Evolutionary conservation across 2,797 vertebrate species (phyloP), one percentile per base, ranked within the genome.

Genomic region (Coccyzus lansbergi): DNA sequence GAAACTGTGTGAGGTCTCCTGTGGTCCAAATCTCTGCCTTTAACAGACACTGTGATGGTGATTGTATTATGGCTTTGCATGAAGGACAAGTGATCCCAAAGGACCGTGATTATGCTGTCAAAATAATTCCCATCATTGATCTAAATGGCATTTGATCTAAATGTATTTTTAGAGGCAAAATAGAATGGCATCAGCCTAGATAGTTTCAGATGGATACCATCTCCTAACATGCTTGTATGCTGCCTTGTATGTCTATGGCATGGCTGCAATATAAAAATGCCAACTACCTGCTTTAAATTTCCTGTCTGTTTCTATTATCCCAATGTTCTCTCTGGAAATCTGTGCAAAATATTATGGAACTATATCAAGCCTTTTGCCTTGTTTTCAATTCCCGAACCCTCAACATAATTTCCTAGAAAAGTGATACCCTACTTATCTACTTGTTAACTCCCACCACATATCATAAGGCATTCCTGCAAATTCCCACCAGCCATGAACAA

Each of bases 401-500:
- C 84, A 93, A 88, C 44, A 70, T 64, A 64, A 59, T 87, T 97
- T 97, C 93, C 86, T 87, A 78, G 92, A 91, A 94, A 95, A 97
- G 81, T 10, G 34, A 93, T 94, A 49, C 36, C 56, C 28, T 94
- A 67, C 85, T 93, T 96, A 96, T 93, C 91, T 94, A 25, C 95
- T 96, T 92, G 93, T 94, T 94, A 95, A 96, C 93, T 96, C 95
- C 60, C 90, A 65, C 72, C 52, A 46, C 19, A 49, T 83, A 93
- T 95, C 77, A 79, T 75, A 94, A 95, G 92, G 53, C 51, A 95
- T 95, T 96, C 81, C 94, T 91, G 89, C 87, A 96, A 97, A 96
- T 97, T 97, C 86, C 92, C 62, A 92, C 96, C 92, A 92, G 51
- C 91, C 8, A 2, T 96, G 96, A 48, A 97, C 95, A 97, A 97